Percentiles rank a stretch among this genome's conserved stretches.
Evolutionary conservation across 2,113 vertebrate genomes (phyloP).

Genomic region (Cavia porcellus): DNA sequence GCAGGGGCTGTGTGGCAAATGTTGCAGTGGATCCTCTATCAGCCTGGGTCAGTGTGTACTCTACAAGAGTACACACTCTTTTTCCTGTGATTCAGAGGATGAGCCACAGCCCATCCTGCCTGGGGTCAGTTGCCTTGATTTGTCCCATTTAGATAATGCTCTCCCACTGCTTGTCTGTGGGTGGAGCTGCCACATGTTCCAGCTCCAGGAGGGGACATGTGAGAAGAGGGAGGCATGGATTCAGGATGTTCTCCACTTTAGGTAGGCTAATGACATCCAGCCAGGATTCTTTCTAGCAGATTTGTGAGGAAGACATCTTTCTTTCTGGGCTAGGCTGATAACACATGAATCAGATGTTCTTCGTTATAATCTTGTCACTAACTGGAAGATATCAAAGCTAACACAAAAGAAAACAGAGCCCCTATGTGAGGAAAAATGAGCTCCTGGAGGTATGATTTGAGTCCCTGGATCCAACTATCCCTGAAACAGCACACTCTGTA

Average conservation of each 20-base stretch:
- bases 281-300: not conserved
- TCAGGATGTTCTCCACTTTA: not conserved
- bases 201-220: not conserved
- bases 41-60: not conserved
- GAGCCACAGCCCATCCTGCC: not conserved
- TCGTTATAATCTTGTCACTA: not conserved
- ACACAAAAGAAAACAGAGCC: not conserved
- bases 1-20: too few relatives aligned
- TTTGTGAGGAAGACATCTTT: not conserved
- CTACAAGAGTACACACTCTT: too few relatives aligned
- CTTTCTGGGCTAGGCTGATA: not conserved
- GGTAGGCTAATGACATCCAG: not conserved
- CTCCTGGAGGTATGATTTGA: not conserved
- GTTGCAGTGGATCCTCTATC: fast-evolving
- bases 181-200: too few relatives aligned
- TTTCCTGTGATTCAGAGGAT: not conserved
- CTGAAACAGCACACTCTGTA: not conserved
- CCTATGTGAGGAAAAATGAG: not conserved
- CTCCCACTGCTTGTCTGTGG: not conserved
- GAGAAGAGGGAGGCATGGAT: not conserved
- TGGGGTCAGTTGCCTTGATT: not conserved
- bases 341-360: not conserved
- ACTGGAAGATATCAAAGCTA: not conserved
- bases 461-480: not conserved
- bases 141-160: not conserved